Evolutionary conservation across 2,113 vertebrate species (phyloP).

Genomic region (Lagopus muta): DNA sequence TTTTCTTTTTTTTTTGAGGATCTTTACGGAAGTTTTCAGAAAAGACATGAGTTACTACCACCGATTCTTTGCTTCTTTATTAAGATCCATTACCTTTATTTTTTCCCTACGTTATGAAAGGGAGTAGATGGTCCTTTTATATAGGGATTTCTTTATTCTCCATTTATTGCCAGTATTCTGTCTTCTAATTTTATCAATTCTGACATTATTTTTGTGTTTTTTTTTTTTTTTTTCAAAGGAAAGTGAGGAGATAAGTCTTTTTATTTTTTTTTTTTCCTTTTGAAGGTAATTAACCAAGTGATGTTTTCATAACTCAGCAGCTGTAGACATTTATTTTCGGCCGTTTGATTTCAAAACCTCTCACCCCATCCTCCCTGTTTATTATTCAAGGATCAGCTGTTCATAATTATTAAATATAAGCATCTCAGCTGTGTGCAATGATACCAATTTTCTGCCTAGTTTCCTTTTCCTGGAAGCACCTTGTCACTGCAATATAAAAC

Average conservation of each 20-base stretch:
- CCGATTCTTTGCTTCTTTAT: background rate
- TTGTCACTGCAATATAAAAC: conserved; percentile 8
- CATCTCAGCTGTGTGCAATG: background rate
- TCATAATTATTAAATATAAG: background rate
- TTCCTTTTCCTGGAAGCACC: background rate
- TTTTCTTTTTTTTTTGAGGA: background rate
- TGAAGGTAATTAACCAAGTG: background rate
- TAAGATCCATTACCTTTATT: background rate
- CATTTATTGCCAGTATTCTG: background rate
- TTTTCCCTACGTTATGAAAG: background rate
- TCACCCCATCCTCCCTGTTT: background rate
- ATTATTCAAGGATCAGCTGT: background rate
- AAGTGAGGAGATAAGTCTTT: background rate
- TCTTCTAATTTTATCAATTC: background rate
- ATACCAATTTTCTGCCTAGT: conserved; percentile 34
- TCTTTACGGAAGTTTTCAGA: background rate
- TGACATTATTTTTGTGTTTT: background rate
- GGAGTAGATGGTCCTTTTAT: background rate
- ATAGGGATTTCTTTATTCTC: background rate
- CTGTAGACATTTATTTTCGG: background rate
- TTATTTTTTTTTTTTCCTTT: background rate
- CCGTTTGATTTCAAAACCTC: background rate
- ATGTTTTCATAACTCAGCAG: background rate
- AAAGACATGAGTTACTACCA: background rate
- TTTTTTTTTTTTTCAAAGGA: background rate